Conservation (phyloP, 2,888 invertebrate species). For the Conistra vaccinii region DNA sequence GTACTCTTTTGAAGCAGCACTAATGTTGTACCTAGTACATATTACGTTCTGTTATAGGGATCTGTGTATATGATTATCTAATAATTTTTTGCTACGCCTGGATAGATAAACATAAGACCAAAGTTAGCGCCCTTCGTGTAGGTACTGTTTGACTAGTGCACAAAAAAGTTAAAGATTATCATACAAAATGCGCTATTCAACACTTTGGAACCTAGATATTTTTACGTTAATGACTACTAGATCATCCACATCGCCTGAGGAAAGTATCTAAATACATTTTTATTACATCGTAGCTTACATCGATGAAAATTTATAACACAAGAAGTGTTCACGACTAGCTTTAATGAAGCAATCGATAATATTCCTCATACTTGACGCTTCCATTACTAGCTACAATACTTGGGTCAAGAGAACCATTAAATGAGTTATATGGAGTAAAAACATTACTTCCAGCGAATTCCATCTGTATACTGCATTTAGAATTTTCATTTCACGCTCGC, state of each 20-base stretch:
- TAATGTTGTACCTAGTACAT: background rate
- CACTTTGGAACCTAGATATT: constrained; percentile 39
- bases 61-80: background rate
- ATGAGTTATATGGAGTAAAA: constrained; percentile 61
- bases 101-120: background rate
- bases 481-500: constrained; percentile 83
- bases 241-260: constrained; percentile 27
- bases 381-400: constrained; percentile 51
- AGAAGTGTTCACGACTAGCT: constrained; percentile 23
- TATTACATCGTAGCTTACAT: constrained; percentile 35
- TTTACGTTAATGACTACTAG: constrained; percentile 40
- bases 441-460: constrained; percentile 65
- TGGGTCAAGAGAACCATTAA: constrained; percentile 74
- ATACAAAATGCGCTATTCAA: constrained; percentile 43
- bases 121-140: constrained; percentile 4
- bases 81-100: background rate
- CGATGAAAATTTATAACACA: constrained; percentile 37
- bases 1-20: background rate
- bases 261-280: constrained; percentile 29
- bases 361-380: constrained; percentile 42
- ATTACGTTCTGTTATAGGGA: background rate
- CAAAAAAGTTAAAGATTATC: constrained; percentile 39
- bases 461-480: constrained; percentile 68
- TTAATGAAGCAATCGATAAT: constrained; percentile 59
- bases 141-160: background rate